These are phyloP conservation scores for Drosophila infuscata DNA, from an alignment of 2,888 invertebrate genomes.

Conservation along the genomic window DNA sequence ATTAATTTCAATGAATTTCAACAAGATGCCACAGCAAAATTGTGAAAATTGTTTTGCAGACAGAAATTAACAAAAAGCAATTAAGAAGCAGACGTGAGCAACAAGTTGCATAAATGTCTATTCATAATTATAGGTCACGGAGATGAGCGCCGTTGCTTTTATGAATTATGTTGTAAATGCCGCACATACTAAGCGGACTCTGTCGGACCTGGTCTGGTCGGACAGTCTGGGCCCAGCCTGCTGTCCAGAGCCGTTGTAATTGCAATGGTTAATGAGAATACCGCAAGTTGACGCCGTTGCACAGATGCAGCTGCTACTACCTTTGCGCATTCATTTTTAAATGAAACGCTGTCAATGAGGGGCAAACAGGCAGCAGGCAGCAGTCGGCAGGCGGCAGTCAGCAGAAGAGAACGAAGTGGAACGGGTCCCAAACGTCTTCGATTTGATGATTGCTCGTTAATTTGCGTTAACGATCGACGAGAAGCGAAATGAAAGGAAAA, in stretches of 20 bases:
- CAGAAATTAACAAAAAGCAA: constrained; percentile 77
- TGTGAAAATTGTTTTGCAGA: constrained; percentile 55
- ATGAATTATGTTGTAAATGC: constrained; percentile 82
- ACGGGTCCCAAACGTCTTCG: constrained; percentile 60
- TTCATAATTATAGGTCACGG: constrained; percentile 68
- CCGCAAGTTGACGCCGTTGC: constrained; percentile 59
- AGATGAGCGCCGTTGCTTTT: constrained; percentile 18
- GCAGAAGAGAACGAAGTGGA: constrained; percentile 9
- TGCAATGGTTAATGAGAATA: constrained; percentile 78
- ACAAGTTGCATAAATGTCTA: constrained; percentile 69
- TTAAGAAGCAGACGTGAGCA: constrained; percentile 66
- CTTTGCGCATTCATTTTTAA: constrained; percentile 67
- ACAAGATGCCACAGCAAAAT: constrained; percentile 52
- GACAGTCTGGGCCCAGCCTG: constrained; percentile 29
- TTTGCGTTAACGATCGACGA: constrained; percentile 79
- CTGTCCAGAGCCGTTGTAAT: constrained; percentile 59
- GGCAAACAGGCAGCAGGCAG: background rate
- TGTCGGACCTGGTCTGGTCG: constrained; percentile 10
- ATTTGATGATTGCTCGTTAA: constrained; percentile 82
- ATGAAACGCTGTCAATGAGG: constrained; percentile 68
- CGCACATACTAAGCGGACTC: constrained; percentile 58
- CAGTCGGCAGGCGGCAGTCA: background rate
- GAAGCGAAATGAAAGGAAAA: constrained; percentile 35
- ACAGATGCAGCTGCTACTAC: constrained; percentile 66
- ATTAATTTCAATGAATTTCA: constrained; percentile 70